Base-by-base conservation (phyloP, 2,888 invertebrate species). In the Cantharis lateralis region DNA sequence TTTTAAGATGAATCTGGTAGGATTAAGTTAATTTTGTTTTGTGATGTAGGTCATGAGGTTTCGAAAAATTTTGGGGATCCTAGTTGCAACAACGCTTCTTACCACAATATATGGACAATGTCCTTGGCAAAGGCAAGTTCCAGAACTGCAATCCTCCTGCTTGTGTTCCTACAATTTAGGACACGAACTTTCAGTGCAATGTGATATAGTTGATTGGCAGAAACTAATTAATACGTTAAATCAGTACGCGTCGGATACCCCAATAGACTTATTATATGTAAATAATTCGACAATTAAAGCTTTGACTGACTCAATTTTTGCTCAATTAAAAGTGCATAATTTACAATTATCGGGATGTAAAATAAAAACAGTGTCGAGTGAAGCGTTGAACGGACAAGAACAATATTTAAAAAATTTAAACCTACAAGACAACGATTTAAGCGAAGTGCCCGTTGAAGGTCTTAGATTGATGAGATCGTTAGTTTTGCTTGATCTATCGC, bases 101-200 rank as follows among this genome's bases (percentile, higher is more conserved):
- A 76, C 83, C 72, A 72, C 81, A 61, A 79, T 89, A 16, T 87
- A 88, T 70, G 93, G 93, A 18, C 94, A 95, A 85, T 97, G 97
- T 88, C 96, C 97, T 0, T 96, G 96, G 96, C 94, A 94, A 83
- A 91, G 91, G 77, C 92, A 94, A 79, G 90, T 93, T 20, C 90
- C 91, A 69, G 93, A 94, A 77, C 91, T 97, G 78, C 95, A 95
- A 85, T 92, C 94, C 70, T 93, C 95, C 68, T 97, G 97, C 87
- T 92, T 96, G 78, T 97, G 97, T 89, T 96, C 96, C 79, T 94
- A 94, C 87, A 96, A 96, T 87, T 90, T 95, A 79, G 95, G 95
- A 64, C 92, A 93, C 82, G 96, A 96, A 87, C 90, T 97, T 13
- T 96, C 96, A 32, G 94, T 97, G 80, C 96, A 97, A 89, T 97